Conservation (phyloP, 2,888 invertebrate genomes). For the Julus scandinavius region DNA sequence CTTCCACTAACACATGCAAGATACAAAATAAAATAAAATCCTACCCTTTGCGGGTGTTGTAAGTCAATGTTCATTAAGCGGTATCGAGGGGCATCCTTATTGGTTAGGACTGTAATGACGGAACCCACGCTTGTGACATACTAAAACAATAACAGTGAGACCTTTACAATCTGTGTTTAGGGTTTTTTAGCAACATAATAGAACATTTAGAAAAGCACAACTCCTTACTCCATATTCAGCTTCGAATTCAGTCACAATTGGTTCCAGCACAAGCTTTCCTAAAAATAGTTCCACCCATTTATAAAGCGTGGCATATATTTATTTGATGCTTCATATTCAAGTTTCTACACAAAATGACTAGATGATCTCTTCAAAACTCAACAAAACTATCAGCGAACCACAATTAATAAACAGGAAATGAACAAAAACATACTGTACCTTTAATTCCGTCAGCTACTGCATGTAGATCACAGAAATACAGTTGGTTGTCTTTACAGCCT, state of each 20-base stretch:
- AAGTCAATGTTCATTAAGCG: constrained; percentile 80
- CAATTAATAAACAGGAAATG: too few species aligned
- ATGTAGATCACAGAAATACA: constrained; percentile 83
- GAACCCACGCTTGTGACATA: constrained; percentile 90
- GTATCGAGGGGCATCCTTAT: constrained; percentile 93
- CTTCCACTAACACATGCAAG: too few species aligned
- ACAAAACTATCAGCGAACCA: too few species aligned
- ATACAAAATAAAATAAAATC: too few species aligned
- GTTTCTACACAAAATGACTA: too few species aligned
- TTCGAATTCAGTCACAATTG: constrained; percentile 88
- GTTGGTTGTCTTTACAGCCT: constrained; percentile 90
- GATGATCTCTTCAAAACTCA: too few species aligned
- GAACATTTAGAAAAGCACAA: not conserved
- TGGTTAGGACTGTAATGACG: constrained; percentile 87
- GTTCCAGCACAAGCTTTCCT: constrained; percentile 77
- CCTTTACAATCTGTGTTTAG: too few species aligned
- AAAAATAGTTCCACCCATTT: constrained; percentile 50
- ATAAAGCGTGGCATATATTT: too few species aligned
- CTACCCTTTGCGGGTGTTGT: constrained; percentile 66
- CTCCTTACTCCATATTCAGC: constrained; percentile 87
- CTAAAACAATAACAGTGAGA: too few species aligned
- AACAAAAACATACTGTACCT: constrained; percentile 61
- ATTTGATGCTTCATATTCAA: too few species aligned
- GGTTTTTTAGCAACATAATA: not conserved
- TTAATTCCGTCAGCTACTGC: constrained; percentile 67